Evolutionary conservation across 2,797 vertebrate species (phyloP).

Genomic region (Gouania willdenowi): DNA sequence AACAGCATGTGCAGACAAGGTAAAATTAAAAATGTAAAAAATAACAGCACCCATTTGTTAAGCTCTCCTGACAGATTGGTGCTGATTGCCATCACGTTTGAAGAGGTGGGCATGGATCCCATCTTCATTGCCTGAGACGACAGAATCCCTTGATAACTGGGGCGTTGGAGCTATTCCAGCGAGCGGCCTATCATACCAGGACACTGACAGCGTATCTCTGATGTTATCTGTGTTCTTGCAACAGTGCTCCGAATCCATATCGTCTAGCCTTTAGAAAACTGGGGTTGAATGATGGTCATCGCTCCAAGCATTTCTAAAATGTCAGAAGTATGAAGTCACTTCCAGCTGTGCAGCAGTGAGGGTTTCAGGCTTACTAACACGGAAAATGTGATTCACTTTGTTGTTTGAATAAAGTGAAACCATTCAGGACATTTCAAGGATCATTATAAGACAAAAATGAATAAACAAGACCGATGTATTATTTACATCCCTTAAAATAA

Average conservation of each 20-base stretch:
- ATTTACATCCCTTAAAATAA: too few relatives aligned
- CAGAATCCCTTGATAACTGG: background rate
- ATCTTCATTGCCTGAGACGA: conserved; percentile 42
- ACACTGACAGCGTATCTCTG: conserved; percentile 33
- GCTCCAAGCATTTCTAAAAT: conserved; percentile 42
- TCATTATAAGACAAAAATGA: too few relatives aligned
- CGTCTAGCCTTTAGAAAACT: background rate
- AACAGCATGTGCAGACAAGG: too few relatives aligned
- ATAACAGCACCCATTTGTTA: too few relatives aligned
- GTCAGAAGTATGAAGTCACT: conserved; percentile 31
- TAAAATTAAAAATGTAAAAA: too few relatives aligned
- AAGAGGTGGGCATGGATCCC: conserved; percentile 42
- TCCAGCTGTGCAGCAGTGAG: conserved; percentile 12
- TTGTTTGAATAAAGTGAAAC: too few relatives aligned
- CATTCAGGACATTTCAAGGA: too few relatives aligned
- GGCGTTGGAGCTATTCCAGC: conserved; percentile 7
- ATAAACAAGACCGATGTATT: too few relatives aligned
- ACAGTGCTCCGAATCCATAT: background rate
- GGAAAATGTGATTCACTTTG: conserved; percentile 4
- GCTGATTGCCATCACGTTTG: conserved; percentile 19
- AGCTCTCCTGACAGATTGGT: conserved; percentile 48
- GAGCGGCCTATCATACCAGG: conserved; percentile 4
- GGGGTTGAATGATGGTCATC: conserved; percentile 31
- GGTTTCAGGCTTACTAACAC: conserved; percentile 1
- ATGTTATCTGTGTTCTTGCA: conserved; percentile 32